Evolutionary conservation across 2,797 vertebrate genomes (phyloP).

Genomic region (Gymnothorax reevesii): DNA sequence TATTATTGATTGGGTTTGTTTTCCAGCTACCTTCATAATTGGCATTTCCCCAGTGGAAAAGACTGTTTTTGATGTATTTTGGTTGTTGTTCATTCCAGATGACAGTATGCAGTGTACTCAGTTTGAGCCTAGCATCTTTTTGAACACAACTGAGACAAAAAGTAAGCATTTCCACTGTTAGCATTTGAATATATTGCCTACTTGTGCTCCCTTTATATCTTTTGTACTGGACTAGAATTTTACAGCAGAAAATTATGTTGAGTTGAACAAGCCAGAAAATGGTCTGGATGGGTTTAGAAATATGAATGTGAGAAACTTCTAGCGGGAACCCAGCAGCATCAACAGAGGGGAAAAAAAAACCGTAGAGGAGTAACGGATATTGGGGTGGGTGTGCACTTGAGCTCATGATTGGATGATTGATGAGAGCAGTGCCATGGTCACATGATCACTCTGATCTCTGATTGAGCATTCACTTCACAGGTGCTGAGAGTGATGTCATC

Average conservation of each 20-base stretch:
- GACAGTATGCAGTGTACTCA: conserved; percentile 57
- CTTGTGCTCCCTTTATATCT: conserved; percentile 58
- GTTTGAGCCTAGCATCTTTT: conserved; percentile 48
- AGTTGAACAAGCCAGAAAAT: neutral
- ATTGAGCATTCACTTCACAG: neutral
- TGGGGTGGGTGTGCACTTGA: neutral
- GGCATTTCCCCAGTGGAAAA: neutral
- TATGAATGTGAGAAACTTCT: neutral
- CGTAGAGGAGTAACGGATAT: neutral
- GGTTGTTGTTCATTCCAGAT: conserved; percentile 69
- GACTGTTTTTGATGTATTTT: conserved; percentile 68
- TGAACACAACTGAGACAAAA: conserved; percentile 63
- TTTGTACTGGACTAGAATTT: conserved; percentile 42
- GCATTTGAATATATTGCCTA: neutral
- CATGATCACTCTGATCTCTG: neutral
- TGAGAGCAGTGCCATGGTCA: neutral
- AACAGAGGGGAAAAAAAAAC: neutral
- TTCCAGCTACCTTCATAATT: conserved; percentile 49
- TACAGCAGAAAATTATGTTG: neutral
- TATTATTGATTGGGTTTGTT: conserved; percentile 68
- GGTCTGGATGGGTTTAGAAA: neutral
- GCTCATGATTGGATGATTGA: neutral
- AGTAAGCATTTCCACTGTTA: neutral
- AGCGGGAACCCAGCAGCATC: neutral
- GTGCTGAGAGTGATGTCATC: neutral